Conservation (phyloP, 1,140 invertebrate species). For the Venturia canescens region DNA sequence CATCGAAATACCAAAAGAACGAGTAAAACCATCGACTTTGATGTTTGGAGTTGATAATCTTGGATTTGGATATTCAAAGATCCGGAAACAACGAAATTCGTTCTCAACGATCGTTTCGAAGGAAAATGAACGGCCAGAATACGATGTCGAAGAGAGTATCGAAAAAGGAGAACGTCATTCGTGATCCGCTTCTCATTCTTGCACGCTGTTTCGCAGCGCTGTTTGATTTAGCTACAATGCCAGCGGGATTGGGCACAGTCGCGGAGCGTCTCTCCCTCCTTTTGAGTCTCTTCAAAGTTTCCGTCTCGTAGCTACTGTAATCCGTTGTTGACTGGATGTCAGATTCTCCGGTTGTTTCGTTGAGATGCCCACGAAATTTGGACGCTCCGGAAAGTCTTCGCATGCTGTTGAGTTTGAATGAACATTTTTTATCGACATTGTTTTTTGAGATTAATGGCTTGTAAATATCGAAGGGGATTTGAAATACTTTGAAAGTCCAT, state of each 20-base stretch:
- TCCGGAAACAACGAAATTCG: too few species aligned
- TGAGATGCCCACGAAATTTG: conserved; percentile 12
- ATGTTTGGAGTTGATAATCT: too few species aligned
- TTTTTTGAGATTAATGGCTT: too few species aligned
- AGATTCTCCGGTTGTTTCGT: conserved; percentile 9
- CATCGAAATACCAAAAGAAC: background rate
- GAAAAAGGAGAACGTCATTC: conserved; percentile 55
- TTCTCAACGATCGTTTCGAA: conserved; percentile 56
- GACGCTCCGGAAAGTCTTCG: background rate
- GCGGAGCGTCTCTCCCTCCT: conserved; percentile 18
- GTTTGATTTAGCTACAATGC: conserved; percentile 27
- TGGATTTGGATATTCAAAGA: too few species aligned
- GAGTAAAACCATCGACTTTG: too few species aligned
- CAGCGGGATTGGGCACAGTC: conserved; percentile 2
- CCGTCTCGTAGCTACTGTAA: conserved; percentile 31
- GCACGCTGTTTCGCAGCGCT: conserved; percentile 15
- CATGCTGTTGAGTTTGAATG: conserved; percentile 11
- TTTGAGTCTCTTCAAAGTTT: background rate
- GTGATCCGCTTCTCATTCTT: conserved; percentile 42
- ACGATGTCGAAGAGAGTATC: conserved; percentile 63
- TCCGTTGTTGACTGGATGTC: conserved; percentile 29
- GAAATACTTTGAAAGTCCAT: conserved; percentile 33
- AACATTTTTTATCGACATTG: too few species aligned
- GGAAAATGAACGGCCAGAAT: conserved; percentile 64
- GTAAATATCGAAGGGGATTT: too few species aligned